Percentiles rank a stretch among this genome's conserved stretches.
Evolutionary conservation across 2,113 vertebrate genomes (phyloP).

Genomic region (Drymodes brunneopygia): DNA sequence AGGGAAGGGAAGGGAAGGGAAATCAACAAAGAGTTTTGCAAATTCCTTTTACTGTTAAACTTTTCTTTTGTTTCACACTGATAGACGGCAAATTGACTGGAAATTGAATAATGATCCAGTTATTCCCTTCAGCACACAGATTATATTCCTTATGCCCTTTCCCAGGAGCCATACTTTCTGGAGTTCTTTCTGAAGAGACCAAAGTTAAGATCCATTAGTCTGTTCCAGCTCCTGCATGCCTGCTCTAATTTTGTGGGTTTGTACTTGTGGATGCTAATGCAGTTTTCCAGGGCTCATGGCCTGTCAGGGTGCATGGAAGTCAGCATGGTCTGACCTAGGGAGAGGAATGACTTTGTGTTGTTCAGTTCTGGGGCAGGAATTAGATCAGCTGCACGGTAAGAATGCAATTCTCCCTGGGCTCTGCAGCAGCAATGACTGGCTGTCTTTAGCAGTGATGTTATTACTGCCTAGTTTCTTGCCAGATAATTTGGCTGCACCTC

Average conservation of each 20-base stretch:
- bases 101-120: neutral
- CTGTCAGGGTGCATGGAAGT: neutral
- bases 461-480: conserved; percentile 18
- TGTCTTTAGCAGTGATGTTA: conserved; percentile 16
- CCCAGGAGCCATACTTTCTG: neutral
- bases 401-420: neutral
- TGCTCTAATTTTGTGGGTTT: conserved; percentile 30
- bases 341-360: neutral
- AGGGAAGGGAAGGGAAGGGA: fast-evolving
- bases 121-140: neutral
- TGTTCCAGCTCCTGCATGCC: neutral
- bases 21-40: neutral
- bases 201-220: neutral
- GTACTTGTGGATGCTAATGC: neutral
- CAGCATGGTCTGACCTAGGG: neutral
- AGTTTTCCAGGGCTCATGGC: neutral
- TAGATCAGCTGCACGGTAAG: neutral
- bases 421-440: neutral
- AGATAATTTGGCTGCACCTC: conserved; percentile 13
- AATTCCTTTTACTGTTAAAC: neutral
- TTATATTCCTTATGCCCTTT: neutral
- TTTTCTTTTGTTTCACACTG: neutral
- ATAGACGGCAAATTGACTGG: neutral
- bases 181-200: neutral
- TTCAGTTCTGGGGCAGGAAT: neutral